Evolutionary conservation across 1,140 invertebrate species (phyloP).

Genomic region (Eurosta solidaginis): DNA sequence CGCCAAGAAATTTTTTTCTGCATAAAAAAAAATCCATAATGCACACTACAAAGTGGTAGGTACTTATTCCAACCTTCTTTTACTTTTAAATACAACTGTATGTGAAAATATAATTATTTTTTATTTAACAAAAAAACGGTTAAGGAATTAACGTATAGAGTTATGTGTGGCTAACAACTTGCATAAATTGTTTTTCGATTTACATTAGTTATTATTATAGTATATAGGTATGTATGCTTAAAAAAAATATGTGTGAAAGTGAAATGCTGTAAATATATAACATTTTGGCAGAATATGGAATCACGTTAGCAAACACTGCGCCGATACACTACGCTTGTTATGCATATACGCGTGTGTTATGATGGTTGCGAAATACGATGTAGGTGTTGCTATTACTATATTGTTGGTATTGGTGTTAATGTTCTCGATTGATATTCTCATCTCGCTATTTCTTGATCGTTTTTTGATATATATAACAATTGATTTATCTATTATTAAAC

Average conservation of each 20-base stretch:
- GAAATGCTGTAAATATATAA: conserved; percentile 4
- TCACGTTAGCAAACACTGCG: not conserved
- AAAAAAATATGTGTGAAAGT: not conserved
- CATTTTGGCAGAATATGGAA: conserved; percentile 12
- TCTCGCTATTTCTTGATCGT: not conserved
- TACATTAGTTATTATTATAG: not conserved
- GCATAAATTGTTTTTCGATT: too few species aligned
- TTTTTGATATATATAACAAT: conserved; percentile 1
- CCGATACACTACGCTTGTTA: not conserved
- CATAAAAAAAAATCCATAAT: not conserved
- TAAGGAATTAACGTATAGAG: too few species aligned
- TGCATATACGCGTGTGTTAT: not conserved
- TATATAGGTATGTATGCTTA: too few species aligned
- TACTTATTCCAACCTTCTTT: not conserved
- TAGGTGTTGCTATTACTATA: not conserved
- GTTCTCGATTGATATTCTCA: not conserved
- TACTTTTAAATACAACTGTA: not conserved
- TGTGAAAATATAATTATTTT: not conserved
- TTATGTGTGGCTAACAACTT: too few species aligned
- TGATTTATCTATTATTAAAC: not conserved
- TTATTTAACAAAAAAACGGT: not conserved
- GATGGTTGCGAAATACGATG: not conserved
- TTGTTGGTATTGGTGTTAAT: not conserved
- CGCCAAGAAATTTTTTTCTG: not conserved
- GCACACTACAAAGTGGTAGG: not conserved